A percentile compares a stretch with the other conserved stretches of the same genome.
These are phyloP conservation scores for Lota lota DNA, from an alignment of 2,113 vertebrate genomes.

Conservation along the genomic window DNA sequence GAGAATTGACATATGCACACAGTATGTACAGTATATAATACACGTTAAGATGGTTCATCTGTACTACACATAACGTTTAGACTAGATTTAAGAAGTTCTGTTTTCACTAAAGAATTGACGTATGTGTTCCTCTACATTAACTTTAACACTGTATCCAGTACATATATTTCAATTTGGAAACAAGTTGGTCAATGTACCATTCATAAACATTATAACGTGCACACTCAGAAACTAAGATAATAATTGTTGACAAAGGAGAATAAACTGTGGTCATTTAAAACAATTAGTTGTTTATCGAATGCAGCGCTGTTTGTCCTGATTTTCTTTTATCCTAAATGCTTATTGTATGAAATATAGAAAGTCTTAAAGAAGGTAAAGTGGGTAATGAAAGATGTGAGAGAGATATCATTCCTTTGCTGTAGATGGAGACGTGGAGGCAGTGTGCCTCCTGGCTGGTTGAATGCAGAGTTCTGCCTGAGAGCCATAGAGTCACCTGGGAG, in stretches of 20 bases:
- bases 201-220: too few species aligned
- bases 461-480: slow-evolving; percentile 85
- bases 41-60: too few species aligned
- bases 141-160: too few species aligned
- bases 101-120: too few species aligned
- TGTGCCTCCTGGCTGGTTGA: slow-evolving; percentile 88
- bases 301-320: too few species aligned
- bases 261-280: neutral
- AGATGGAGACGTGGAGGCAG: slow-evolving; percentile 91
- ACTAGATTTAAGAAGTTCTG: too few species aligned
- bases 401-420: neutral
- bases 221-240: too few species aligned
- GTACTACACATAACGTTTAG: too few species aligned
- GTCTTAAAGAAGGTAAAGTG: neutral
- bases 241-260: neutral
- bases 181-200: neutral
- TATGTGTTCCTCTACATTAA: too few species aligned
- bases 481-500: slow-evolving; percentile 86
- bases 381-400: neutral
- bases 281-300: neutral
- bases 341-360: too few species aligned
- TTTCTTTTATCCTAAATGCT: too few species aligned
- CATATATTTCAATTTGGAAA: neutral
- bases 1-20: neutral
- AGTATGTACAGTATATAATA: neutral